phyloP scores from a whole-genome alignment of 1,140 invertebrate genomes.

The Brachionus rotundiformis region DNA sequence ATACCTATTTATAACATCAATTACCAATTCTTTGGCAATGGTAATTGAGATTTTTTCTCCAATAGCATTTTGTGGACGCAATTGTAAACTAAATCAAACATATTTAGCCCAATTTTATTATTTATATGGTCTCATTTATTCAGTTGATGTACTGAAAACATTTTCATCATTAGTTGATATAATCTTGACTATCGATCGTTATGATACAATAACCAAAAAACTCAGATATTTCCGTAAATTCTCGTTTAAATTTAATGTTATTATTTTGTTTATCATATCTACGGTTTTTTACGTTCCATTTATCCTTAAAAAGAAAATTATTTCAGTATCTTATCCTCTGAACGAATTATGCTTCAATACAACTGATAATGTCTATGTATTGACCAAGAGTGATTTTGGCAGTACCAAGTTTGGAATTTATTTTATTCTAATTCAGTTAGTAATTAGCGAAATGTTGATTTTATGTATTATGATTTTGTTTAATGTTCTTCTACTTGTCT shows the following conservation, averaged over 20 bases:
- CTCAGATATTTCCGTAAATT: not conserved
- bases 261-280: not conserved
- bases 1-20: slow-evolving; percentile 37
- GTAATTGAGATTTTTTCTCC: slow-evolving; percentile 11
- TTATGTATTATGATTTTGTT: slow-evolving; percentile 30
- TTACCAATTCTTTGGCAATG: slow-evolving; percentile 32
- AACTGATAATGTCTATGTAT: not conserved
- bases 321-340: not conserved
- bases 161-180: slow-evolving; percentile 38
- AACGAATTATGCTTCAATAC: slow-evolving; percentile 22
- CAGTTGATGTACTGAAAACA: slow-evolving; percentile 14
- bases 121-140: slow-evolving; percentile 27
- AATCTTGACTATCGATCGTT: slow-evolving; percentile 17
- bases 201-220: not conserved
- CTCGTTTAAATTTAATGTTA: not conserved
- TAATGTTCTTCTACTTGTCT: slow-evolving; percentile 1
- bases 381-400: slow-evolving; percentile 23
- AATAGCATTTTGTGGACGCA: slow-evolving; percentile 3
- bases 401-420: slow-evolving; percentile 24
- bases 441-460: slow-evolving; percentile 16
- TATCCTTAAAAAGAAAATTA: slow-evolving; percentile 14
- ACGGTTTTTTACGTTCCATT: not conserved
- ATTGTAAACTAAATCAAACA: slow-evolving; percentile 18
- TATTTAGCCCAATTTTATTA: slow-evolving; percentile 9
- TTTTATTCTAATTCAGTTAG: slow-evolving; percentile 15